phyloP scores from a whole-genome alignment of 2,888 invertebrate genomes.

The Allophyes oxyacanthae region DNA sequence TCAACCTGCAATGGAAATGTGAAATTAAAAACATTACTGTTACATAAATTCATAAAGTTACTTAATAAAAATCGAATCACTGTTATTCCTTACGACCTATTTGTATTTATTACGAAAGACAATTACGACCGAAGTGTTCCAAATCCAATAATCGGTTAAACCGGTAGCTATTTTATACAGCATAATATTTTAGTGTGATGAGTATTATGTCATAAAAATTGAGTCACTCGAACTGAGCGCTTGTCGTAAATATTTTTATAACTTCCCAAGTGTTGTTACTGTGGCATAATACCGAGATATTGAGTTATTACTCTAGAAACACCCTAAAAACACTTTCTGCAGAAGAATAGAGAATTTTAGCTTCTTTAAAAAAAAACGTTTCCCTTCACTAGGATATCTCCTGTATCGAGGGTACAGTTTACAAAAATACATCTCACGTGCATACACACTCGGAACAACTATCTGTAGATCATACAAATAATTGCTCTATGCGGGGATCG shows the following conservation, averaged over 20 bases:
- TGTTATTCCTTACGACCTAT: slow-evolving; percentile 2
- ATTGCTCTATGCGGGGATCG: no score
- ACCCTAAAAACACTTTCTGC: slow-evolving; percentile 8
- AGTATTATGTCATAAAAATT: slow-evolving; percentile 45
- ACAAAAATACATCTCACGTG: no score
- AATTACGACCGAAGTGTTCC: slow-evolving; percentile 17
- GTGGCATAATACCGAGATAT: slow-evolving; percentile 1
- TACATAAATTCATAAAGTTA: no score
- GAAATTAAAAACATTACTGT: no score
- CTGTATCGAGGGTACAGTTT: no score
- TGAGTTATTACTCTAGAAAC: slow-evolving; percentile 11
- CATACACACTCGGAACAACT: no score
- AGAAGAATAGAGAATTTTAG: no score
- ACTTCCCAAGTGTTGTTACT: slow-evolving; percentile 21
- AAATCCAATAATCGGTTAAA: slow-evolving; percentile 36
- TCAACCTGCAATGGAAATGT: no score
- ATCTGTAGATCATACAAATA: no score
- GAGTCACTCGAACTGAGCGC: slow-evolving; percentile 17
- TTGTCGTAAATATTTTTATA: slow-evolving; percentile 51
- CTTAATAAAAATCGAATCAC: no score
- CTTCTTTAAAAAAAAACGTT: no score
- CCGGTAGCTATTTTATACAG: slow-evolving; percentile 35
- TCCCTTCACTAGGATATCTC: no score
- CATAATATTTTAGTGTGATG: slow-evolving; percentile 45
- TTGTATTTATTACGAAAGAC: slow-evolving; percentile 11